A percentile compares a stretch with the other conserved stretches of the same genome.
Conservation (phyloP, 2,888 invertebrate species). For the Ormyrus rosae region DNA sequence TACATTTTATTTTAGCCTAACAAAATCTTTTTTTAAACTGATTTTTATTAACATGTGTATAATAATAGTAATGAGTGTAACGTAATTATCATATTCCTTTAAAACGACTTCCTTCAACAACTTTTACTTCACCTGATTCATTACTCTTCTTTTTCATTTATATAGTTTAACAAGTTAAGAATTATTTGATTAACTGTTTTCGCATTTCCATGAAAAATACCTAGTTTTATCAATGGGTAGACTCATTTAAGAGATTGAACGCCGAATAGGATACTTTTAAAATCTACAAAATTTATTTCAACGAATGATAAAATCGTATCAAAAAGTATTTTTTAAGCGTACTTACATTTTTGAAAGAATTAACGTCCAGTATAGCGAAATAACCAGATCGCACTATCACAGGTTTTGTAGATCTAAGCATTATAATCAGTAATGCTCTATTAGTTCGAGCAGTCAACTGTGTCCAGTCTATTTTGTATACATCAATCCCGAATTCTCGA, state of each 20-base stretch:
- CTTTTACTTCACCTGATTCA: too few relatives aligned
- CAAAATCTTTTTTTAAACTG: too few relatives aligned
- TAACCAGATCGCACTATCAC: background rate
- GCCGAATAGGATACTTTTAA: slow-evolving; percentile 29
- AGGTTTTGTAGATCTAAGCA: slow-evolving; percentile 17
- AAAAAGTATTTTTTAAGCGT: background rate
- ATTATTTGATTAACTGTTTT: too few relatives aligned
- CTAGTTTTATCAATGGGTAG: background rate
- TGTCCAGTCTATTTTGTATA: slow-evolving; percentile 23
- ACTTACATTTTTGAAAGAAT: slow-evolving; percentile 33
- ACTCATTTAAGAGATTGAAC: slow-evolving; percentile 18
- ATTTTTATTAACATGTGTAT: too few relatives aligned
- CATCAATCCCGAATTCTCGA: background rate
- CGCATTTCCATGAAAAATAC: too few relatives aligned
- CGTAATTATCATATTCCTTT: too few relatives aligned
- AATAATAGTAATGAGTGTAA: too few relatives aligned
- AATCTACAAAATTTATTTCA: slow-evolving; percentile 9
- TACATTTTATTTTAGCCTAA: too few relatives aligned
- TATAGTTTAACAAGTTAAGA: too few relatives aligned
- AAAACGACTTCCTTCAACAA: too few relatives aligned
- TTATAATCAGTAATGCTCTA: slow-evolving; percentile 18
- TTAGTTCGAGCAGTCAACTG: background rate
- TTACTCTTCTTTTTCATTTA: too few relatives aligned
- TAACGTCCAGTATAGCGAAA: slow-evolving; percentile 5
- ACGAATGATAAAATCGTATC: background rate